Base-by-base conservation (phyloP, 2,888 invertebrate genomes). In the Pilophorus perplexus region DNA sequence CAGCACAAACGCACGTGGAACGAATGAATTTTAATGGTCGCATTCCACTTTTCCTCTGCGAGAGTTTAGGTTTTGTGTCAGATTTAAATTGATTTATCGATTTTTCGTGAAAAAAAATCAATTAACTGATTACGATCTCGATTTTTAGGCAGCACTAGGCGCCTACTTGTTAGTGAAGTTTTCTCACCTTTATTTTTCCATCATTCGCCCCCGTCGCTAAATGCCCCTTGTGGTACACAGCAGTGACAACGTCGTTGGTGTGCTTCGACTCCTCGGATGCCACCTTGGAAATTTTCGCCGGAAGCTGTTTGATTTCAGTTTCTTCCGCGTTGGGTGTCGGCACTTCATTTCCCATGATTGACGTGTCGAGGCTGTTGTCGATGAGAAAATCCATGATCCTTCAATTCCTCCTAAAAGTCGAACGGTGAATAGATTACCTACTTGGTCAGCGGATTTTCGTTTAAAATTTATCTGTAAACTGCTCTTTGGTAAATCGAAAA, bases 151-250 rank as follows among this genome's bases (percentile, higher is more conserved):
- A n/a, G n/a, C n/a, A n/a, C n/a, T n/a, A n/a, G n/a, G n/a, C n/a
- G n/a, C n/a, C n/a, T n/a, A n/a, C n/a, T n/a, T n/a, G n/a, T n/a
- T n/a, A n/a, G n/a, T n/a, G n/a, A n/a, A n/a, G n/a, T n/a, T n/a
- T n/a, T n/a, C 60, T 67, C 75, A 81, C 81, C 76, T 80, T 81
- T 16, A 82, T 77, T 74, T 78, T 80, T 22, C 81, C 81, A 73
- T 81, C 81, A 70, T 81, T 80, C 8, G 76, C 78, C 27, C 79
- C 80, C 69, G 78, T 80, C 70, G 78, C 80, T 10, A 82, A 70
- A 69, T 78, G 78, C n/a, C 77, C 77, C 37, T 78, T 76, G 66
- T 78, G 74, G 71, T 74, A 78, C 5, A 79, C 70, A 3, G 81
- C 67, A 25, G 75, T 71, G 27, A 76, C 77, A 1, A 81, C 75